Evolutionary conservation across 2,797 vertebrate genomes (phyloP), one percentile per base, ranked within the genome.

Genomic region (Remorina albescens): DNA sequence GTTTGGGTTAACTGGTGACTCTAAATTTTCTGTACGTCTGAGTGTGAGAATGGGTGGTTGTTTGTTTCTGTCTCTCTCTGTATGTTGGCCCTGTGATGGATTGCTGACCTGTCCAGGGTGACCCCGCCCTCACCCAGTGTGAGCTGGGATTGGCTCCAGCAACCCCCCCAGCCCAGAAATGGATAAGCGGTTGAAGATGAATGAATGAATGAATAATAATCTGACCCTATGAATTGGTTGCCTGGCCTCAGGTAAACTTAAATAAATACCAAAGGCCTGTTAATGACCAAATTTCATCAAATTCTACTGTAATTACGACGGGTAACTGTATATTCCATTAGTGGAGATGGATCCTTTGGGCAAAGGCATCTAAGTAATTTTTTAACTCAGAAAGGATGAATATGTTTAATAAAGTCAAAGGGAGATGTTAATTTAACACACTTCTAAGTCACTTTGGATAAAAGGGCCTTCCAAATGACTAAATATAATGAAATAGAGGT

Each of bases 281-380:
- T 19, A 28, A 61, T 75, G 47, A 68, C 49, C 26, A 49, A 26
- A 50, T 72, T 59, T 50, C 16, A 37, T 61, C 65, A 67, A 73
- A 15, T 18, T 18, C 55, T 12, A 30, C n/a, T 25, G 34, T 69
- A 30, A 80, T 67, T 66, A 72, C 70, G 4, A 13, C 13, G 44
- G 26, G 2, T 44, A 19, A 44, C 41, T 19, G 7, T 7, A 44
- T 7, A 44, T 44, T 44, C 19, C 41, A 44, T 49, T 15, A 49
- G 19, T 63, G 32, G 59, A 56, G 49, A n/a, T 28, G 10, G 63
- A 72, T 65, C 34, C 6, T 61, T 0, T 60, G 64, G 53, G 18
- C 21, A 50, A 74, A 74, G 69, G 56, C 36, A 59, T 15, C 25
- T 51, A 25, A 34, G 26, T 60, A 57, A 0, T 34, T 71, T 59